Evolutionary conservation across 64 coral and sea anemone species (phyloP), one percentile per base, ranked within the genome.

Genomic region (Montipora foliosa): DNA sequence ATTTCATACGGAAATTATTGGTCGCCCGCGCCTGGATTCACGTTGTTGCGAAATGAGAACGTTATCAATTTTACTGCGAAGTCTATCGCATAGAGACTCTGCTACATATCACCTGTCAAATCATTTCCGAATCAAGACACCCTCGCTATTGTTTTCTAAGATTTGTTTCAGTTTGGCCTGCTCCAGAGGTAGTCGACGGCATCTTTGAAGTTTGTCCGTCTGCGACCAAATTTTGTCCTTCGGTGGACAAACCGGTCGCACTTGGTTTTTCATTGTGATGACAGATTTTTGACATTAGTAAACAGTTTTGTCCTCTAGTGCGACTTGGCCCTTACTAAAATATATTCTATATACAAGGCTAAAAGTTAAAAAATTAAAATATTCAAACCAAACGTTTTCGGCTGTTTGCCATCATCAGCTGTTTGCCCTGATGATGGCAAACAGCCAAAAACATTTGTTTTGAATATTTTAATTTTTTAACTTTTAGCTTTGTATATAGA

Each of bases 241-340:
- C 49, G 46, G 76, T 87, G 64, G 55, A 81, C 79, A 81, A 81
- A 81, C 79, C 79, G 79, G 47, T 81, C 47, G 79, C 79, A 81
- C 79, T 81, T 81, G 79, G 79, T 81, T 81, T 50, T 81, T 87
- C 44, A 75, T 87, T 87, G 84, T 77, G 87, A 89, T 89, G 74
- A 89, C 70, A 76, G 87, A 58, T 89, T 89, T 89, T 81, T 81
- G 50, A 81, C 79, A 81, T 81, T 62, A 37, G 29, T 77, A 77
- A 77, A 77, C 75, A 77, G 45, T 77, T 77, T 77, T 77, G 75
- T 77, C 75, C 75, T 77, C 75, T 77, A 77, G 75, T 77, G 75
- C 75, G 75, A 77, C 75, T 77, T 77, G 75, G 75, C 75, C 75
- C 75, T 87, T n/a, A n/a, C n/a, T 59, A 74, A 25, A 1, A 25